A percentile compares a stretch with the other conserved stretches of the same genome.
Conservation (phyloP, 2,113 vertebrate species). For the Pampusana beccarii region DNA sequence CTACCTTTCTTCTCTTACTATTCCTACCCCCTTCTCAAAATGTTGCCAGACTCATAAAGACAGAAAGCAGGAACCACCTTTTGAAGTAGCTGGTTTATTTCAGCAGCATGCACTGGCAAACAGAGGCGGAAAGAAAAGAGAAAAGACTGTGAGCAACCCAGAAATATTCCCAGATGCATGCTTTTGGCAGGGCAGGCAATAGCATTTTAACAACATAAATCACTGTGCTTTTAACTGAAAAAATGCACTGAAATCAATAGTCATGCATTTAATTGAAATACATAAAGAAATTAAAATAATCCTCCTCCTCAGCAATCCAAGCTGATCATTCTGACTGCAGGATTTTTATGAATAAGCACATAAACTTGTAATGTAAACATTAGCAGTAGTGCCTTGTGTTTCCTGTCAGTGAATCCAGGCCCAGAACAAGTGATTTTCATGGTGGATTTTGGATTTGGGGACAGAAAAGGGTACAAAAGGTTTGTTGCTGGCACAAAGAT, state of each 20-base stretch:
- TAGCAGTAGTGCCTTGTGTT: slow-evolving; percentile 51
- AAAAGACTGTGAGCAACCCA: slow-evolving; percentile 56
- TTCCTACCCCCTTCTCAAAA: slow-evolving; percentile 1
- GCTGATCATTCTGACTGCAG: slow-evolving; percentile 43
- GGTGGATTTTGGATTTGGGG: not conserved
- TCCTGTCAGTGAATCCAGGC: slow-evolving; percentile 45
- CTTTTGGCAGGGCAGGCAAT: slow-evolving; percentile 61
- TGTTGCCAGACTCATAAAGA: slow-evolving; percentile 8
- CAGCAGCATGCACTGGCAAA: slow-evolving; percentile 40
- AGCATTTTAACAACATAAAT: slow-evolving; percentile 61
- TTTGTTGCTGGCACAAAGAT: slow-evolving; percentile 3
- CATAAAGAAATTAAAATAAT: slow-evolving; percentile 67
- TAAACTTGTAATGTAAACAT: slow-evolving; percentile 51
- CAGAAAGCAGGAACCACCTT: slow-evolving; percentile 32
- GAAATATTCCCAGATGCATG: slow-evolving; percentile 62
- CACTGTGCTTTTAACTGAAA: slow-evolving; percentile 58
- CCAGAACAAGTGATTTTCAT: slow-evolving; percentile 42
- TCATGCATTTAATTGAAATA: slow-evolving; percentile 57
- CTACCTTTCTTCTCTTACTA: not conserved
- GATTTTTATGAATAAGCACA: slow-evolving; percentile 60
- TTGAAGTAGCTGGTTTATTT: slow-evolving; percentile 57
- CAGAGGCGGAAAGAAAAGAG: slow-evolving; percentile 12
- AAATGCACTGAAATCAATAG: slow-evolving; percentile 49
- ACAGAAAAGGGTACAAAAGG: slow-evolving; percentile 18
- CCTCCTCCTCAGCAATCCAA: slow-evolving; percentile 46